Evolutionary conservation across 2,113 vertebrate genomes (phyloP).

Genomic region (Ciconia boyciana): DNA sequence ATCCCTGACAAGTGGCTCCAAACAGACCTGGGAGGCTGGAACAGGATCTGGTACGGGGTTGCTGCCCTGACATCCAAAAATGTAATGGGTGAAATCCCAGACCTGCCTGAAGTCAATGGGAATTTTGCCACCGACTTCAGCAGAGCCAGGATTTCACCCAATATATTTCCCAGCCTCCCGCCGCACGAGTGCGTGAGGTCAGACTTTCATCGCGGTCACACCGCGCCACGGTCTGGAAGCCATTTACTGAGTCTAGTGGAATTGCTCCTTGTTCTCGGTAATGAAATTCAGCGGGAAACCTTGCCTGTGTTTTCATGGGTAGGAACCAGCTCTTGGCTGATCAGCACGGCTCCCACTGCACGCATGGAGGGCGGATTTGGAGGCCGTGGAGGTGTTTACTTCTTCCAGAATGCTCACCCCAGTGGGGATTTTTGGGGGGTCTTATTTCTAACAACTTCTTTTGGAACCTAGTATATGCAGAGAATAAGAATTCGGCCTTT

Average conservation of each 20-base stretch:
- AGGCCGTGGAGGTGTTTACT: neutral
- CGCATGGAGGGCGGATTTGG: neutral
- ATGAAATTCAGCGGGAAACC: neutral
- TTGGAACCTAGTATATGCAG: neutral
- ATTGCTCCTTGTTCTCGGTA: neutral
- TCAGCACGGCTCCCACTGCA: rapidly evolving
- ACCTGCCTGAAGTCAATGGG: neutral
- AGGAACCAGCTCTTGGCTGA: neutral
- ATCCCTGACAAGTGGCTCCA: neutral
- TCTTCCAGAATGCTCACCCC: neutral
- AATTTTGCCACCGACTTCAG: neutral
- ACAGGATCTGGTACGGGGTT: neutral
- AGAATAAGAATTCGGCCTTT: neutral
- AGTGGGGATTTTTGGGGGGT: neutral
- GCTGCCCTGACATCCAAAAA: neutral
- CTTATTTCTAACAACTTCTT: neutral
- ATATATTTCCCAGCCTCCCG: neutral
- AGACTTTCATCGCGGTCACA: rapidly evolving
- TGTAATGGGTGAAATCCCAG: neutral
- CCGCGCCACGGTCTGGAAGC: neutral
- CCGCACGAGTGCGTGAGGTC: rapidly evolving
- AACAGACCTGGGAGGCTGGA: neutral
- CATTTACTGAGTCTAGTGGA: neutral
- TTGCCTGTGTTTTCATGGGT: neutral
- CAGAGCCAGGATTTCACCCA: neutral